phyloP scores from a whole-genome alignment of 2,888 invertebrate species.

The Pheosia gnoma region DNA sequence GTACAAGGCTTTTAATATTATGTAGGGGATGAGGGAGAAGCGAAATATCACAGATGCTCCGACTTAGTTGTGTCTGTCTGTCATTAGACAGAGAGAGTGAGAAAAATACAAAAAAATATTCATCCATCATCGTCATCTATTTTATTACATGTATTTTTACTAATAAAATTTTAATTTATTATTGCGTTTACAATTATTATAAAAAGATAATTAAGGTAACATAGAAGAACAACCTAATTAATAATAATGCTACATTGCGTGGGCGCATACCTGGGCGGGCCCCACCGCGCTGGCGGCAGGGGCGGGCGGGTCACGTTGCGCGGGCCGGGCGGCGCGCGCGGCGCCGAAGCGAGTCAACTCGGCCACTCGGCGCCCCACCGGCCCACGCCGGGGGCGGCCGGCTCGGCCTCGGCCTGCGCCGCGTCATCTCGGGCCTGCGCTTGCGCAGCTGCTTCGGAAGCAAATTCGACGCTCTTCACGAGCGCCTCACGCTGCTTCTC shows the following conservation, averaged over 20 bases:
- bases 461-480: conserved; percentile 82
- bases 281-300: conserved; percentile 87
- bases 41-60: too few species aligned
- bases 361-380: conserved; percentile 98
- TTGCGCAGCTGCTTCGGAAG: conserved; percentile 55
- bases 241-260: background rate
- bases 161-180: too few species aligned
- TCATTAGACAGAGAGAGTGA: too few species aligned
- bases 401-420: conserved; percentile 80
- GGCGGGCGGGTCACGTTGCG: conserved; percentile 91
- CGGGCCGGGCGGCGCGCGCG: conserved; percentile 87
- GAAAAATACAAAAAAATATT: too few species aligned
- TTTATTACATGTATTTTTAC: too few species aligned
- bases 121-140: too few species aligned
- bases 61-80: too few species aligned
- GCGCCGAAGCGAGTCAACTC: conserved; percentile 91
- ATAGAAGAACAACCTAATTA: too few species aligned
- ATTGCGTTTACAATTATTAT: too few species aligned
- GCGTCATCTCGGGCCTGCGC: conserved; percentile 54
- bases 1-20: too few species aligned
- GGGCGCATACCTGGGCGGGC: conserved; percentile 44
- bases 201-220: too few species aligned
- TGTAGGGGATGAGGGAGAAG: too few species aligned
- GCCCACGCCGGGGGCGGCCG: conserved; percentile 90
- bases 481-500: conserved; percentile 86